Evolutionary conservation across 1,140 invertebrate species (phyloP).

Genomic region (Meloidogyne floridensis): DNA sequence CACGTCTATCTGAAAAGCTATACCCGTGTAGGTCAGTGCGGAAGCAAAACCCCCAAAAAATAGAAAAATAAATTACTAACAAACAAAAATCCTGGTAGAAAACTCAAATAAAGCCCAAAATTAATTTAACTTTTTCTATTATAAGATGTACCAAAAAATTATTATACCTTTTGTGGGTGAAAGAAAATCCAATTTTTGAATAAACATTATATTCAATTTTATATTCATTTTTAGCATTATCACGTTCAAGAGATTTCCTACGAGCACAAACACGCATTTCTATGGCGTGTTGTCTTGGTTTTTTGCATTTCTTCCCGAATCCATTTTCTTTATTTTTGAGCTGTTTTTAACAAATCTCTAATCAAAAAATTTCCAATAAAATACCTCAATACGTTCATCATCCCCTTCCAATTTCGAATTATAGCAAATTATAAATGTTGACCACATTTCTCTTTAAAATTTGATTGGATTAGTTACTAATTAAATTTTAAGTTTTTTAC

Average conservation of each 20-base stretch:
- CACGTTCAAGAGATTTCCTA: neutral
- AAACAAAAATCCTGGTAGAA: too few species aligned
- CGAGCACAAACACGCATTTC: neutral
- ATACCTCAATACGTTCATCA: neutral
- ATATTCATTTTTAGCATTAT: neutral
- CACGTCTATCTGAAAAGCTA: too few species aligned
- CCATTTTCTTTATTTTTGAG: neutral
- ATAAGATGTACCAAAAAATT: too few species aligned
- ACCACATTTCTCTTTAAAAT: neutral
- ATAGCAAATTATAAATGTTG: neutral
- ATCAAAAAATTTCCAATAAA: neutral
- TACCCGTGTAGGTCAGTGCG: too few species aligned
- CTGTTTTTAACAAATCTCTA: neutral
- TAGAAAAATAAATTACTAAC: too few species aligned
- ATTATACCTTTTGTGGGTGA: neutral
- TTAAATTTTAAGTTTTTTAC: too few species aligned
- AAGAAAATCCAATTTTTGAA: neutral
- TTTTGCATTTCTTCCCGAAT: neutral
- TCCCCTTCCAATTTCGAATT: neutral
- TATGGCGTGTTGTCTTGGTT: neutral
- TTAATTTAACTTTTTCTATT: too few species aligned
- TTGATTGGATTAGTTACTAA: too few species aligned
- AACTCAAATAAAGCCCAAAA: too few species aligned
- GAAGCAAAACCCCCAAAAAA: too few species aligned
- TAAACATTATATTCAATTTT: neutral